A percentile compares a stretch with the other conserved stretches of the same genome.
Evolutionary conservation across 2,797 vertebrate species (phyloP).

Genomic region (Acipenser transmontanus): DNA sequence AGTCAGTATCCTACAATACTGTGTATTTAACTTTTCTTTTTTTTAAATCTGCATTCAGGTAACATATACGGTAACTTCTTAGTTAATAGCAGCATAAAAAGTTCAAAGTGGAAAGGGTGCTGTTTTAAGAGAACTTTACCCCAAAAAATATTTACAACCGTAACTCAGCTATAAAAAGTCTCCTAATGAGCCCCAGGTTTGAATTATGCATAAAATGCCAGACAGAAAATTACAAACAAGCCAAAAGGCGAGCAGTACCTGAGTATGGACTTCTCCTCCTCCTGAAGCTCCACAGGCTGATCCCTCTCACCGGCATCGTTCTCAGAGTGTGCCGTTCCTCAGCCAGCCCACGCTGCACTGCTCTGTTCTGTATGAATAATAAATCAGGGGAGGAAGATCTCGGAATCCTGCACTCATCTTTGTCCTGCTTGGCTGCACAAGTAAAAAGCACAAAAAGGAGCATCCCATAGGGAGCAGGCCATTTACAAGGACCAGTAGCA

Average conservation of each 20-base stretch:
- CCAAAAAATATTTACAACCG: no score
- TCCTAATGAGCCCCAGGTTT: neutral
- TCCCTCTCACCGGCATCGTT: conserved; percentile 29
- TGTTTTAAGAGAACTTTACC: no score
- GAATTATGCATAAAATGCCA: neutral
- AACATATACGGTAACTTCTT: no score
- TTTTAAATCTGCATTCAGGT: no score
- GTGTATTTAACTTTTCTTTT: no score
- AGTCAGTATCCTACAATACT: no score
- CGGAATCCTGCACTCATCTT: conserved; percentile 12
- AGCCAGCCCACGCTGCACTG: neutral
- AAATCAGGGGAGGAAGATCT: conserved; percentile 22
- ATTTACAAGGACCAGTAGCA: conserved; percentile 29
- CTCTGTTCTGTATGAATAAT: neutral
- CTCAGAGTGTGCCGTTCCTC: conserved; percentile 1
- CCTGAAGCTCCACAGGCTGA: conserved; percentile 35
- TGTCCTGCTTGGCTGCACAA: conserved; percentile 29
- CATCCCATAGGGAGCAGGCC: conserved; percentile 31
- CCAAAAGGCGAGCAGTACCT: conserved; percentile 29
- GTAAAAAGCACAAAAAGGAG: conserved; percentile 19
- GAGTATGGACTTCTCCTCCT: conserved; percentile 17
- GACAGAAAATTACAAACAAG: neutral
- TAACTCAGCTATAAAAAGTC: no score
- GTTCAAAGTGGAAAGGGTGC: no score
- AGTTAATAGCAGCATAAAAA: no score